phyloP scores from a whole-genome alignment of 2,113 vertebrate genomes.

The Carettochelys insculpta region DNA sequence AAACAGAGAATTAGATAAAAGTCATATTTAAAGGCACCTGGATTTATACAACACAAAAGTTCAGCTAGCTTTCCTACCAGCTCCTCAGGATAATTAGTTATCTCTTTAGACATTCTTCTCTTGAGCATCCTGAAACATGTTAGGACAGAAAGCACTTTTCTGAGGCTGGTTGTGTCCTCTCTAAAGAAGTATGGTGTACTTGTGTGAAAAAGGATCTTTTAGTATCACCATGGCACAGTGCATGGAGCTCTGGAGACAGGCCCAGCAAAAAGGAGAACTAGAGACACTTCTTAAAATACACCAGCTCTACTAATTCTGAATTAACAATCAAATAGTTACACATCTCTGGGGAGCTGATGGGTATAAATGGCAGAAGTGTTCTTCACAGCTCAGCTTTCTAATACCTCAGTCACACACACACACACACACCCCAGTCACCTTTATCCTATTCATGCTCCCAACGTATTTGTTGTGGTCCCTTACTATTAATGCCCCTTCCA shows the following conservation, averaged over 20 bases:
- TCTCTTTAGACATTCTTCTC: background rate
- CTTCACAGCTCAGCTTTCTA: background rate
- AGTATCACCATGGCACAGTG: fast-evolving
- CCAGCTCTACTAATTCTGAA: conserved; percentile 25
- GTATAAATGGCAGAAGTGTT: background rate
- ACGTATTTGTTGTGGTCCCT: conserved; percentile 44
- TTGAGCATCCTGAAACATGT: background rate
- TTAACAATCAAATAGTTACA: background rate
- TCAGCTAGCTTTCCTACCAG: background rate
- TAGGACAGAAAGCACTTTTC: background rate
- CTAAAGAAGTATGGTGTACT: background rate
- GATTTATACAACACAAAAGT: conserved; percentile 29
- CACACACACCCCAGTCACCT: background rate
- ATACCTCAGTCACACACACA: background rate
- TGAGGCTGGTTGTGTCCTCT: background rate
- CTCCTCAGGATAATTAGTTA: background rate
- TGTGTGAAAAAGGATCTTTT: background rate
- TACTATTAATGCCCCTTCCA: background rate
- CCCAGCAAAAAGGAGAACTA: background rate
- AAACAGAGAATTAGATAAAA: background rate
- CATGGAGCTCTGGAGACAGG: background rate
- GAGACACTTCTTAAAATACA: background rate
- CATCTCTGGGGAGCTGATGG: background rate
- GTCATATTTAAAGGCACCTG: conserved; percentile 70
- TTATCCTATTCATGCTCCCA: conserved; percentile 36